Evolutionary conservation across 2,113 vertebrate species (phyloP), one percentile per base, ranked within the genome.

Genomic region (Rissa tridactyla): DNA sequence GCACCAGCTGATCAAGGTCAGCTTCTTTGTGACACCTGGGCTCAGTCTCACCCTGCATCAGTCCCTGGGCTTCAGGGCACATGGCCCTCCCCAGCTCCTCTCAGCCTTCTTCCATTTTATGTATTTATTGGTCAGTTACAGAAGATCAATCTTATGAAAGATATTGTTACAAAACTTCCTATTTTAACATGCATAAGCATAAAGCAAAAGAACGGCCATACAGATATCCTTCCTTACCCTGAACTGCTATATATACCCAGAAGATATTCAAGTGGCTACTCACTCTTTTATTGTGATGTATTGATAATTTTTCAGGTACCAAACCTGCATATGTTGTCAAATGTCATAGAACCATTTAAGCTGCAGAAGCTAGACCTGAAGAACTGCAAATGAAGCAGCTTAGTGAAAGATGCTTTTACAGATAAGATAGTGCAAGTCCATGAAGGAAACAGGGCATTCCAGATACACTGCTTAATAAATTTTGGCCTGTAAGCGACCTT

Each of bases 51-150:
- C 25, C 15, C 25, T 6, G 21, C 19, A 2, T 47, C 1, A 11
- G 3, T 3, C 15, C n/a, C 62, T 40, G 46, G 30, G 40, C 40
- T 11, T 18, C 32, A 34, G 54, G 11, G 13, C 55, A 46, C 30
- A 4, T 9, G 0, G 0, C 6, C 5, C 16, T 47, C 36, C 32
- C 22, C 3, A 1, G 2, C 16, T 52, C 36, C 52, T 49, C 58
- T 18, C 46, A 42, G 34, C 7, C 17, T n/a, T 30, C 47, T 12
- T 19, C 5, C 11, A 0, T 22, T 64, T 49, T 10, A 10, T 17
- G 9, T 4, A 1, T 13, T 77, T 68, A 6, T 11, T 22, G 7
- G 5, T 14, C 58, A 54, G 40, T 6, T 34, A n/a, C 23, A 72
- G 36, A 44, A 64, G 21, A 36, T 34, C 7, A 54, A 14, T 15